Evolutionary conservation across 2,888 invertebrate species (phyloP), one percentile per base, ranked within the genome.

Genomic region (Netelia inedita): DNA sequence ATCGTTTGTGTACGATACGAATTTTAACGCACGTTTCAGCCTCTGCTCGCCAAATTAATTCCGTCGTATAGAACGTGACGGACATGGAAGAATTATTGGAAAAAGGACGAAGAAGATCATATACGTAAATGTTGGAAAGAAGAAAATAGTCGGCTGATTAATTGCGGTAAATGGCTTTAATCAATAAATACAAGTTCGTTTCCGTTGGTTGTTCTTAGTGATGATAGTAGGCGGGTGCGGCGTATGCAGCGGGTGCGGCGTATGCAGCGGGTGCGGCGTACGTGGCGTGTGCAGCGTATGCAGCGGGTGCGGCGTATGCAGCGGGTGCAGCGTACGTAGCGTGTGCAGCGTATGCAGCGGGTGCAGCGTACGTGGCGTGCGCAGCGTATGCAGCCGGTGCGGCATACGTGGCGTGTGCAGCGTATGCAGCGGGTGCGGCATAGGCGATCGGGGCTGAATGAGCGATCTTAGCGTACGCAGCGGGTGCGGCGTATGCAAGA

Each of bases 391-490:
- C 14, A 35, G 83, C 69, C 21, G 76, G 82, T 59, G 85, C 85
- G 23, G 87, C 82, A 79, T 87, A 84, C 50, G 79, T 78, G 65
- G 84, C 86, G 9, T 86, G 87, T 14, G 74, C 57, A 50, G 61
- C 59, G 68, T 57, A 74, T 9, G 78, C 78, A 21, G 80, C 74
- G 23, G 85, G 79, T 10, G 88, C 85, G 19, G 88, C 88, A 66
- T 87, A 82, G 9, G 83, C 86, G 1, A 80, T 65, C 10, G 81
- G 79, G 23, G 86, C 88, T 41, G 86, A 82, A 19, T 87, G 87
- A 53, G 88, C 88, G 46, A 76, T 79, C 6, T 69, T 82, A 5
- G 87, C 86, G 73, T 84, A 79, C 5, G 87, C 88, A n/a, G 73
- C 59, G 10, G 82, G 68, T 5, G 87, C 65, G 63, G 86, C 72